phyloP scores from a whole-genome alignment of 2,797 vertebrate species.

The Acrocephalus scirpaceus region DNA sequence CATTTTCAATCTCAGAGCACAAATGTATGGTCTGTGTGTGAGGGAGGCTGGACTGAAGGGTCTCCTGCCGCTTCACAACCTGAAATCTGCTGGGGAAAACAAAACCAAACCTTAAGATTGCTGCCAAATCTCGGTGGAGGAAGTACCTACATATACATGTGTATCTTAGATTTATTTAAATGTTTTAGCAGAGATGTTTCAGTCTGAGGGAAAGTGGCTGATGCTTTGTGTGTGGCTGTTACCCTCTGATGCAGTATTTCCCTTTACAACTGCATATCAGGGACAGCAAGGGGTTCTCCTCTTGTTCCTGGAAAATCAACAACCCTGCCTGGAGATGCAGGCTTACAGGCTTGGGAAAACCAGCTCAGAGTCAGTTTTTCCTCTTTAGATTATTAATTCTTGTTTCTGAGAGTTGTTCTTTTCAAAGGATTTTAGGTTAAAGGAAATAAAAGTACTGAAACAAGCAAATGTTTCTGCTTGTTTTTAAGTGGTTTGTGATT shows the following conservation, averaged over 20 bases:
- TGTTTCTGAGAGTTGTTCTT: not conserved
- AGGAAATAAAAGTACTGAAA: not conserved
- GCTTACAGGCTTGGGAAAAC: not conserved
- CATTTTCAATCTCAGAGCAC: not conserved
- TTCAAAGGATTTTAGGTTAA: not conserved
- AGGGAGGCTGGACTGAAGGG: not conserved
- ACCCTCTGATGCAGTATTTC: not conserved
- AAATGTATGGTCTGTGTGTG: rapidly evolving
- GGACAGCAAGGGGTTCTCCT: not conserved
- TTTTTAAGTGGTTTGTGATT: not conserved
- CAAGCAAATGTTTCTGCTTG: not conserved
- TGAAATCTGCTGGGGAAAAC: not conserved
- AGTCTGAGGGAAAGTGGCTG: not conserved
- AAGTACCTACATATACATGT: not conserved
- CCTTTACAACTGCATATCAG: not conserved
- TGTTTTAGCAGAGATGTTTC: not conserved
- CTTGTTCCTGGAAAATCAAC: not conserved
- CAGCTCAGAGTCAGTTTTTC: not conserved
- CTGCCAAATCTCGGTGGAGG: not conserved
- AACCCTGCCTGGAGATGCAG: not conserved
- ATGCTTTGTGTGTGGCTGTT: not conserved
- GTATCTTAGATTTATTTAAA: not conserved
- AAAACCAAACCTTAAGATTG: not conserved
- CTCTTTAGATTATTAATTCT: not conserved
- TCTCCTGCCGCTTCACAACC: not conserved